Conservation (phyloP, 2,113 vertebrate genomes). For the Cyprinodon brontotheroides region DNA sequence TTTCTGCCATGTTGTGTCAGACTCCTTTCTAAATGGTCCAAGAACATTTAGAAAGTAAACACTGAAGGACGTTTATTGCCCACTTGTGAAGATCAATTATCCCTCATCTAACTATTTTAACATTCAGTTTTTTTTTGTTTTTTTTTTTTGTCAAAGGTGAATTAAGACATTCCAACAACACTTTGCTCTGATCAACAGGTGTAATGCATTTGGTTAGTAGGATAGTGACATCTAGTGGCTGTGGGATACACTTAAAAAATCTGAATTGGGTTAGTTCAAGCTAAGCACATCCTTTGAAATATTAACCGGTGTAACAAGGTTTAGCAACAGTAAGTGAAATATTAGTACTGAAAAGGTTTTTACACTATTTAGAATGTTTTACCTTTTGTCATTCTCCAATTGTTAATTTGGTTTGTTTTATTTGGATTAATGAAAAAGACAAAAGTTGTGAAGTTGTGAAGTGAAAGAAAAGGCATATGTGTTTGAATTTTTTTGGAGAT, state of each 20-base stretch:
- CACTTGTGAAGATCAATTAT: background rate
- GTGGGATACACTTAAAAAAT: background rate
- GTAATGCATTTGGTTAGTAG: background rate
- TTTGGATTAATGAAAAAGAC: background rate
- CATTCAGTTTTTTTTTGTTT: too few species aligned
- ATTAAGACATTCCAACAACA: background rate
- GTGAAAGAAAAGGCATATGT: background rate
- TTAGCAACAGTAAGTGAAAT: background rate
- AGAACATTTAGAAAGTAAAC: background rate
- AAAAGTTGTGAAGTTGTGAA: background rate
- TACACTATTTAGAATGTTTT: background rate
- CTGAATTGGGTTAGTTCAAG: background rate
- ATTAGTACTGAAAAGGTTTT: background rate
- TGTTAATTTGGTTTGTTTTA: background rate
- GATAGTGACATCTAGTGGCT: conserved; percentile 62
- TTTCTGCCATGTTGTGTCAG: background rate
- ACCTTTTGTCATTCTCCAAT: background rate
- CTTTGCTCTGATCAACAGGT: conserved; percentile 2
- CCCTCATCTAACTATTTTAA: background rate
- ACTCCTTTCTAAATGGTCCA: background rate
- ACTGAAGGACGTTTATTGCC: background rate
- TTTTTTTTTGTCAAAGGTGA: background rate
- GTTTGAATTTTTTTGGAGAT: background rate
- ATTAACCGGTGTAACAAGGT: background rate
- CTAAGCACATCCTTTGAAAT: background rate